Percentiles rank a stretch among this genome's conserved stretches.
phyloP scores from a whole-genome alignment of 1,140 invertebrate genomes.

The Drosophila equinoxialis region DNA sequence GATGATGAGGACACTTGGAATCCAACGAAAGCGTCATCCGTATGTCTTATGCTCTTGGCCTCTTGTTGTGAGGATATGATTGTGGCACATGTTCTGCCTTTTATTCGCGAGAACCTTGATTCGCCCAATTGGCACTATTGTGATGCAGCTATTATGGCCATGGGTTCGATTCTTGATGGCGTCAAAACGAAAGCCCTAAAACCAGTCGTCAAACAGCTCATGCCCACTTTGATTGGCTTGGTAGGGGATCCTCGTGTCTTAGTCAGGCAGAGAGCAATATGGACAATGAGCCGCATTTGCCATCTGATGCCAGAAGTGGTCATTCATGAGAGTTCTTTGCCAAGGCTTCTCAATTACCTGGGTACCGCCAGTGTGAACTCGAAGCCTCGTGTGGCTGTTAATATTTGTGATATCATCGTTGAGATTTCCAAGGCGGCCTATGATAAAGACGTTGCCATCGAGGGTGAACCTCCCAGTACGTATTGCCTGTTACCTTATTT shows the following conservation, averaged over 20 bases:
- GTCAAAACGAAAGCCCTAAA: slow-evolving; percentile 89
- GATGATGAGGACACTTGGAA: slow-evolving; percentile 99
- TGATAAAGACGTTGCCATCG: slow-evolving; percentile 89
- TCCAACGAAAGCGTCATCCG: slow-evolving; percentile 99
- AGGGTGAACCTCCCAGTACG: slow-evolving; percentile 92
- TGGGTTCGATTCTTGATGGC: slow-evolving; percentile 98
- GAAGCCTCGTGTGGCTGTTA: slow-evolving; percentile 97
- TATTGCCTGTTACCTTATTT: slow-evolving; percentile 93
- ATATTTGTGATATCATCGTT: slow-evolving; percentile 99
- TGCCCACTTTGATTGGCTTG: slow-evolving; percentile 96
- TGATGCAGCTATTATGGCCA: slow-evolving; percentile 99
- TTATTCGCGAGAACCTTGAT: slow-evolving; percentile 97
- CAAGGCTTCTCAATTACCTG: slow-evolving; percentile 93
- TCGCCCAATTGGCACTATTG: slow-evolving; percentile 96
- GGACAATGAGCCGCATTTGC: slow-evolving; percentile 98
- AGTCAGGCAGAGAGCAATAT: slow-evolving; percentile 98
- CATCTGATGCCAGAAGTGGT: slow-evolving; percentile 96
- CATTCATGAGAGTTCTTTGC: slow-evolving; percentile 93
- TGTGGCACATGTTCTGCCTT: slow-evolving; percentile 96
- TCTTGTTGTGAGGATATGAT: slow-evolving; percentile 99
- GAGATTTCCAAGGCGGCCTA: slow-evolving; percentile 98
- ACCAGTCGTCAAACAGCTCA: slow-evolving; percentile 93
- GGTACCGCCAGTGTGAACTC: slow-evolving; percentile 92
- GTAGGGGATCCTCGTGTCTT: slow-evolving; percentile 96
- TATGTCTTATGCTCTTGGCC: slow-evolving; percentile 99